Conservation (phyloP, 2,888 invertebrate species). For the Dryobota labecula region DNA sequence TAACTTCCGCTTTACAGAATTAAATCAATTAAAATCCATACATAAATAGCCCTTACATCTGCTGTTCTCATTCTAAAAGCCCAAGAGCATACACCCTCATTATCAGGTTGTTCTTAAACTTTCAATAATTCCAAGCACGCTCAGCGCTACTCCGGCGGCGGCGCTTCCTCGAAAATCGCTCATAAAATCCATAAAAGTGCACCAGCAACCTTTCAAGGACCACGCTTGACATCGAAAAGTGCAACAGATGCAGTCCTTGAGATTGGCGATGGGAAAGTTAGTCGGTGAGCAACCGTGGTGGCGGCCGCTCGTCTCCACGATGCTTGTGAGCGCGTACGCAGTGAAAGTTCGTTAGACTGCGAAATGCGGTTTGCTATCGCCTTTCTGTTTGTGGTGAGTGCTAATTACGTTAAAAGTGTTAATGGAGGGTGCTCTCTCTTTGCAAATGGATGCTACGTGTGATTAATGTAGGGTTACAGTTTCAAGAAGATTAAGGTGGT, state of each 20-base stretch:
- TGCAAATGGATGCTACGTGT: constrained; percentile 67
- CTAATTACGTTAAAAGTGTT: constrained; percentile 84
- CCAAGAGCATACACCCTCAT: constrained; percentile 33
- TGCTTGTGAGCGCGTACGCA: constrained; percentile 80
- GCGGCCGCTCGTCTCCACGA: constrained; percentile 80
- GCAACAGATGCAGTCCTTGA: constrained; percentile 84
- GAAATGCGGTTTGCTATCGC: constrained; percentile 88
- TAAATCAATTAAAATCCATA: constrained; percentile 2
- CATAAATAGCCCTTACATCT: constrained; percentile 10
- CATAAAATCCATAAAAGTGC: constrained; percentile 70
- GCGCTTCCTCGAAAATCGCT: constrained; percentile 58
- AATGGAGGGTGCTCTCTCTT: constrained; percentile 79
- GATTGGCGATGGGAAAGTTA: constrained; percentile 78
- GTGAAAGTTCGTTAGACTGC: constrained; percentile 88
- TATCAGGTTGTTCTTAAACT: constrained; percentile 41
- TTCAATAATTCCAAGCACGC: constrained; percentile 56
- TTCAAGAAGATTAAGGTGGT: constrained; percentile 60
- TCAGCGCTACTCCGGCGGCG: constrained; percentile 45
- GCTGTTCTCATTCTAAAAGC: constrained; percentile 12
- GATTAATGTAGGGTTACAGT: constrained; percentile 60
- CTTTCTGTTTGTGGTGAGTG: constrained; percentile 90
- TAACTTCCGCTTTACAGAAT: not conserved
- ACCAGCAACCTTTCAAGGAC: constrained; percentile 81
- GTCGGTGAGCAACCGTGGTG: constrained; percentile 82
- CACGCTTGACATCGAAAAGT: constrained; percentile 71